A percentile compares a stretch with the other conserved stretches of the same genome.
These are phyloP conservation scores for Morelia viridis DNA, from an alignment of 2,797 vertebrate species.

Conservation along the genomic window DNA sequence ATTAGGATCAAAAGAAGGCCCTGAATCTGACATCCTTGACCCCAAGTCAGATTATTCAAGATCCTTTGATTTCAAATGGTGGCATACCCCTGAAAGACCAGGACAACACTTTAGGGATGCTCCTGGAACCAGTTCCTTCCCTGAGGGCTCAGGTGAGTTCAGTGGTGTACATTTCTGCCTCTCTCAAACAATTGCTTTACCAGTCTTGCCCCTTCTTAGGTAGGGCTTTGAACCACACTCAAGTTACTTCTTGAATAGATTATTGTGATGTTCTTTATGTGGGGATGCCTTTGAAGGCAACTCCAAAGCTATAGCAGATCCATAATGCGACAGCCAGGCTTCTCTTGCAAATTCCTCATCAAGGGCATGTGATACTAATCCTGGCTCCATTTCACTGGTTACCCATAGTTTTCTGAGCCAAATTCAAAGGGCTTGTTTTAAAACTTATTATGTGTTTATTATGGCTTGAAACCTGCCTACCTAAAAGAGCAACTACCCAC, in stretches of 20 bases:
- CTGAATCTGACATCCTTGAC: neutral
- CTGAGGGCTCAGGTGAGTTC: neutral
- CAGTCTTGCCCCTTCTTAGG: neutral
- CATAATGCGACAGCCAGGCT: neutral
- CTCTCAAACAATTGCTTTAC: neutral
- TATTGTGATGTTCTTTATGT: neutral
- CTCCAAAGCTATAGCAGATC: neutral
- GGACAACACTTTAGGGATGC: neutral
- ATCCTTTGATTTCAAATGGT: neutral
- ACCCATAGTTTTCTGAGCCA: neutral
- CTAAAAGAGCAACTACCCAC: neutral
- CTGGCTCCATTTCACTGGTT: neutral
- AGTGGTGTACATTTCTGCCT: neutral
- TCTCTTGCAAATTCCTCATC: neutral
- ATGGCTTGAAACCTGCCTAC: neutral
- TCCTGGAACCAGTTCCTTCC: neutral
- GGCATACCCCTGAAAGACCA: neutral
- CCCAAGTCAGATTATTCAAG: neutral
- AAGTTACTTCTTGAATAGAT: neutral
- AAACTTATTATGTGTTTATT: neutral
- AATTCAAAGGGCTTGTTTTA: neutral
- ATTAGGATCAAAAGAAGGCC: neutral
- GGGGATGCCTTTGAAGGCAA: neutral
- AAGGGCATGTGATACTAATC: neutral
- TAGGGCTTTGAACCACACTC: neutral